phyloP scores from a whole-genome alignment of 2,888 invertebrate species.

The Acronicta psi region DNA sequence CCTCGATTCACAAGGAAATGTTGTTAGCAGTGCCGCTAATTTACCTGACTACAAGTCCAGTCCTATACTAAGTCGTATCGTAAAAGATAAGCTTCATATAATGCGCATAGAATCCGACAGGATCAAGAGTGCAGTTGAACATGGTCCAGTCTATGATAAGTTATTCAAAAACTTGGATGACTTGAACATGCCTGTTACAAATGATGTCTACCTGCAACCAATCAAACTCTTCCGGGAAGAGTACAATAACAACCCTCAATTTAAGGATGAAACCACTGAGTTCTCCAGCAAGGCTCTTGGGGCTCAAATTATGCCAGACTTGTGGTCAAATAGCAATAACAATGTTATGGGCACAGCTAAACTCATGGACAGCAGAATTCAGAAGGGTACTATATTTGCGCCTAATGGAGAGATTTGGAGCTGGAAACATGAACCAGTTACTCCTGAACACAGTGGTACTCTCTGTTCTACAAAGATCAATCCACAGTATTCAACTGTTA shows the following conservation, averaged over 20 bases:
- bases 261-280: constrained; percentile 87
- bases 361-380: constrained; percentile 78
- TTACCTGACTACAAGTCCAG: constrained; percentile 85
- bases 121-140: constrained; percentile 89
- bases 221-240: constrained; percentile 88
- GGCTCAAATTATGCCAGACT: constrained; percentile 81
- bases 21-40: constrained; percentile 86
- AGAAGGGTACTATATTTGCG: constrained; percentile 86
- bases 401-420: constrained; percentile 88
- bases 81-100: constrained; percentile 86
- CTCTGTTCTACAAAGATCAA: constrained; percentile 84
- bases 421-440: constrained; percentile 86
- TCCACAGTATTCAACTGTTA: constrained; percentile 83
- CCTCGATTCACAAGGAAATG: constrained; percentile 82
- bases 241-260: constrained; percentile 86
- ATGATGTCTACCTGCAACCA: constrained; percentile 88
- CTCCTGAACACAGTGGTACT: constrained; percentile 83
- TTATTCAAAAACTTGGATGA: constrained; percentile 87
- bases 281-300: constrained; percentile 84
- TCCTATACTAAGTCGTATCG: constrained; percentile 81
- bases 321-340: constrained; percentile 80
- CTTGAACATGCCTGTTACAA: constrained; percentile 84
- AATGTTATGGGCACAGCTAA: constrained; percentile 82
- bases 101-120: constrained; percentile 88
- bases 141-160: constrained; percentile 89